Base-by-base conservation (phyloP, 2,113 vertebrate genomes). In the Lagopus muta region DNA sequence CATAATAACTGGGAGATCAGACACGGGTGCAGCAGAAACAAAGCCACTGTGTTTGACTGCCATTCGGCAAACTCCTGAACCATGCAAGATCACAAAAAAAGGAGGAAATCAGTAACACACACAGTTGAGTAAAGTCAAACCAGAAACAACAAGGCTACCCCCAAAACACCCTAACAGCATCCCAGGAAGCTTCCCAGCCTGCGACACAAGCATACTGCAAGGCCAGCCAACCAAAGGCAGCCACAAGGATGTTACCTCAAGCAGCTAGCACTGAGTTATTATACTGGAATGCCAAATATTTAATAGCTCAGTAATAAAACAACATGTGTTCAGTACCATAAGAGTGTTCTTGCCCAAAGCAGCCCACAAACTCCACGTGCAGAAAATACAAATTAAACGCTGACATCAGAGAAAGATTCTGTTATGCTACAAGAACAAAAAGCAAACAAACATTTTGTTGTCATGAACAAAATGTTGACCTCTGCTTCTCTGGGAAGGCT, bases 381-480 rank as follows among this genome's bases (percentile, higher is more conserved):
- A 94, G 66, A 92, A 95, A 90, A 81, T 20, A 88, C 74, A 94
- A 89, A 93, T 70, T 89, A 89, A 93, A 82, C 0, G 7, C 91
- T 91, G 89, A 93, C 81, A 88, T 92, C 92, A 95, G 89, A 93
- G 81, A 94, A 92, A 84, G 61, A 86, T 36, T 61, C 75, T 86
- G 64, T 85, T 95, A 70, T 92, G 58, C 45, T 90, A 42, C 14
- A 67, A 90, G 88, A 94, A 92, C 76, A 94, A 86, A 92, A 93
- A 78, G 34, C 77, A 94, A 95, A 93, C 86, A 95, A 95, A 88
- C 47, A 71, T 84, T 86, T 92, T 94, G 62, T 94, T 96, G 94
- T 89, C 87, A 88, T 60, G 93, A 95, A 85, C 85, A 89, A 88
- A 95, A 88, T 45, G 85, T 85, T 95, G 93, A 92, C 92, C 84